A percentile compares a stretch with the other conserved stretches of the same genome.
Evolutionary conservation across 2,797 vertebrate species (phyloP).

Genomic region (Erethizon dorsatum): DNA sequence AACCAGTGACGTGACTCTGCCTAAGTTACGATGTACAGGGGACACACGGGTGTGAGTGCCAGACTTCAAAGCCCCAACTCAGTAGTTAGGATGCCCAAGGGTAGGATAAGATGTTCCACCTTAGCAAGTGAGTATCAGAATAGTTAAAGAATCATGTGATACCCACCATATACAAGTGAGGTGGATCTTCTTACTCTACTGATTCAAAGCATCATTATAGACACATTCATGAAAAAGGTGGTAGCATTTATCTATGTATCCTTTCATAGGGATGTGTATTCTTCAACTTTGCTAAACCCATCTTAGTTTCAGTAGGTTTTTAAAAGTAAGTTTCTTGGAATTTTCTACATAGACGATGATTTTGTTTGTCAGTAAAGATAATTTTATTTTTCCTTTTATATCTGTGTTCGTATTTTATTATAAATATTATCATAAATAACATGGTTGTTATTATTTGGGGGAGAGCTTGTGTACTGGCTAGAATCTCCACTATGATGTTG

Average conservation of each 20-base stretch:
- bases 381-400: background rate
- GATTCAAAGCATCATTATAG: background rate
- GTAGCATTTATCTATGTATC: background rate
- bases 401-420: background rate
- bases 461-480: background rate
- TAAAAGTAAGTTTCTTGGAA: background rate
- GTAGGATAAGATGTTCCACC: background rate
- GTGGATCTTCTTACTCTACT: background rate
- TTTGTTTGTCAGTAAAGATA: background rate
- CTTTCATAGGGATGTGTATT: background rate
- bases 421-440: background rate
- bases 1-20: no score
- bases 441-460: background rate
- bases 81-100: background rate
- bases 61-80: background rate
- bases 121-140: background rate
- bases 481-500: background rate
- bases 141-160: background rate
- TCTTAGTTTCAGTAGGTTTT: background rate
- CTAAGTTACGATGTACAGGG: background rate
- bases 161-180: no score
- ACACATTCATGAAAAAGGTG: background rate
- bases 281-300: background rate
- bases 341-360: background rate
- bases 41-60: background rate